phyloP scores from a whole-genome alignment of 2,113 vertebrate genomes.

The Alethe castanea region DNA sequence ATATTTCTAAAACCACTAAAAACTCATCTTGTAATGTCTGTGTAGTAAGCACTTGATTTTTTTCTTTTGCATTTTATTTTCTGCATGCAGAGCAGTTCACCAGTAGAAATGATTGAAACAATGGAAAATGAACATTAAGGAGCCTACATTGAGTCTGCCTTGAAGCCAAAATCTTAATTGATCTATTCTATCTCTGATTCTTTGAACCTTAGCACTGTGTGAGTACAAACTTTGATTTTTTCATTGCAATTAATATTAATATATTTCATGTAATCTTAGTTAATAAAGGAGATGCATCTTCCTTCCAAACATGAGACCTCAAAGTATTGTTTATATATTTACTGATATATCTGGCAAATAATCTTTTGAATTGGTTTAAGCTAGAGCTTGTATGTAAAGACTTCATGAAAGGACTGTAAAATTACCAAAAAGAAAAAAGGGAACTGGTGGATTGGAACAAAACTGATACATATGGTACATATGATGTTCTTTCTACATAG shows the following conservation, averaged over 20 bases:
- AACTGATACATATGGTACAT: background rate
- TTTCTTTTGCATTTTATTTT: background rate
- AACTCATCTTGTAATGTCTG: background rate
- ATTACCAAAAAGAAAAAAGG: background rate
- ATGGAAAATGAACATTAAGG: background rate
- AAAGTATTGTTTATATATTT: background rate
- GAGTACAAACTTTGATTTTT: background rate
- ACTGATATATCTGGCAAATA: background rate
- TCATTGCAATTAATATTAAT: background rate
- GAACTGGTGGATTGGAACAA: background rate
- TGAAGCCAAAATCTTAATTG: background rate
- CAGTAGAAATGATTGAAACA: background rate
- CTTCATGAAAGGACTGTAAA: background rate
- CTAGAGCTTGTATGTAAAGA: background rate
- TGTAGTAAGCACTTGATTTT: background rate
- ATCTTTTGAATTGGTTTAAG: background rate
- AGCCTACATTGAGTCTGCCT: background rate
- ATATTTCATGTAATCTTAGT: slow-evolving; percentile 6
- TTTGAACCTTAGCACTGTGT: background rate
- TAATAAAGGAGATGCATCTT: background rate
- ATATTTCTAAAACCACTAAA: background rate
- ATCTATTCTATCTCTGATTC: background rate
- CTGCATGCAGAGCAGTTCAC: background rate
- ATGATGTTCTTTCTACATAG: background rate
- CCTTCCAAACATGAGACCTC: background rate